Evolutionary conservation across 2,888 invertebrate genomes (phyloP).

Genomic region (Spodoptera exigua): DNA sequence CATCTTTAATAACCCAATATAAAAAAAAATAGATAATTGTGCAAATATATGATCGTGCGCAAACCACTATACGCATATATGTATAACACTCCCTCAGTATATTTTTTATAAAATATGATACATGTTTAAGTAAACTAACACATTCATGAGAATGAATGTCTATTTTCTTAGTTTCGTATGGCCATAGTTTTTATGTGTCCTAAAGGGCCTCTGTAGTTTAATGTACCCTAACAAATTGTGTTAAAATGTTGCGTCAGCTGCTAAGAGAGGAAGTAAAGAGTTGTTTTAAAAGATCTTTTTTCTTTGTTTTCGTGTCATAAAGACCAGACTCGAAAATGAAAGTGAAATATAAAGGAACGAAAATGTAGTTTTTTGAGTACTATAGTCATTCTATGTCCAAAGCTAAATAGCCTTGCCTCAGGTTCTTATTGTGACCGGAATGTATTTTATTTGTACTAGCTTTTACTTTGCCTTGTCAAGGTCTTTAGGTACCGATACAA

Average conservation of each 20-base stretch:
- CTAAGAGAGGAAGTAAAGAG: not conserved
- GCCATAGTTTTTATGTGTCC: slow-evolving; percentile 15
- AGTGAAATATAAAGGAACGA: too few relatives aligned
- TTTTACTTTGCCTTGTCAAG: too few relatives aligned
- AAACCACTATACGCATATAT: not conserved
- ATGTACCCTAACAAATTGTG: slow-evolving; percentile 27
- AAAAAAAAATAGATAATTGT: too few relatives aligned
- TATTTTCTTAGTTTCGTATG: slow-evolving; percentile 7
- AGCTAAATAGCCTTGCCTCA: not conserved
- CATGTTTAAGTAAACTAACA: not conserved
- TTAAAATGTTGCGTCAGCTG: slow-evolving; percentile 21
- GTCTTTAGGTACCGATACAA: too few relatives aligned
- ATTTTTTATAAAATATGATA: not conserved
- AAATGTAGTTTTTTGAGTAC: too few relatives aligned
- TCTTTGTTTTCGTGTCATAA: not conserved
- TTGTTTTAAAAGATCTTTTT: slow-evolving; percentile 3
- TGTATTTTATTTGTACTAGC: too few relatives aligned
- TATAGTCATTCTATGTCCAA: not conserved
- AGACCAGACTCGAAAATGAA: not conserved
- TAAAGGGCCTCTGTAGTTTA: slow-evolving; percentile 28
- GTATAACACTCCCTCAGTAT: not conserved
- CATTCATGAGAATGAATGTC: slow-evolving; percentile 4
- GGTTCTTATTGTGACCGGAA: not conserved
- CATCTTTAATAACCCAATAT: too few relatives aligned
- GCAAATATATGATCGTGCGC: too few relatives aligned